These are phyloP conservation scores for Microchrysa polita DNA, from an alignment of 2,888 invertebrate genomes.

Conservation along the genomic window DNA sequence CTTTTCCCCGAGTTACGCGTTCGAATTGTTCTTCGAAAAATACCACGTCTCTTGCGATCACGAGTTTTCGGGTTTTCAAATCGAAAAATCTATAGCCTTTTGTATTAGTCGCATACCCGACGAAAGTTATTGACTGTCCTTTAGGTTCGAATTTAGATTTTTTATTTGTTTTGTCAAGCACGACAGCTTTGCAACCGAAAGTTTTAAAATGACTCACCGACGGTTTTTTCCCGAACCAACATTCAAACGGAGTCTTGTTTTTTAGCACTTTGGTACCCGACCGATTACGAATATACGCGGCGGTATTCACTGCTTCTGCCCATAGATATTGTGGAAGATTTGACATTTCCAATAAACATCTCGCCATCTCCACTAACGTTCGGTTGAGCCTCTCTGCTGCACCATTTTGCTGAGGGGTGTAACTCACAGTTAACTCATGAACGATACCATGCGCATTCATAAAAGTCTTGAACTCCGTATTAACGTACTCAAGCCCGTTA, in stretches of 20 bases:
- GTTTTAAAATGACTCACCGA: background rate
- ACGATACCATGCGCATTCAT: constrained; percentile 25
- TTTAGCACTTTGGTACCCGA: background rate
- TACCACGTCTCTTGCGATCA: too few species aligned
- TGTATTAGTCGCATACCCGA: too few species aligned
- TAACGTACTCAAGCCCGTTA: constrained; percentile 40
- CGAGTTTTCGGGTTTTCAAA: too few species aligned
- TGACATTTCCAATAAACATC: background rate
- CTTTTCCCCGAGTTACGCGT: too few species aligned
- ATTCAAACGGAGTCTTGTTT: background rate
- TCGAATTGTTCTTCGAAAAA: too few species aligned
- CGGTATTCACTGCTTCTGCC: background rate
- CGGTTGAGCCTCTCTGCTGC: background rate
- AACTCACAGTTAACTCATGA: background rate
- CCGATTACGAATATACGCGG: background rate
- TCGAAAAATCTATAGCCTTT: too few species aligned
- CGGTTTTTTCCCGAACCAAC: background rate
- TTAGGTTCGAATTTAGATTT: too few species aligned
- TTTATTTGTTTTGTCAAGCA: background rate
- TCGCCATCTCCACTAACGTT: background rate
- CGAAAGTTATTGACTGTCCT: too few species aligned
- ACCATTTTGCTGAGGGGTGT: background rate
- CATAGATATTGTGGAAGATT: background rate
- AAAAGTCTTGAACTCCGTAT: too few species aligned
- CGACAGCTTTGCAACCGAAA: background rate